Conservation (phyloP, 2,888 invertebrate genomes). For the Steinernema hermaphroditum region DNA sequence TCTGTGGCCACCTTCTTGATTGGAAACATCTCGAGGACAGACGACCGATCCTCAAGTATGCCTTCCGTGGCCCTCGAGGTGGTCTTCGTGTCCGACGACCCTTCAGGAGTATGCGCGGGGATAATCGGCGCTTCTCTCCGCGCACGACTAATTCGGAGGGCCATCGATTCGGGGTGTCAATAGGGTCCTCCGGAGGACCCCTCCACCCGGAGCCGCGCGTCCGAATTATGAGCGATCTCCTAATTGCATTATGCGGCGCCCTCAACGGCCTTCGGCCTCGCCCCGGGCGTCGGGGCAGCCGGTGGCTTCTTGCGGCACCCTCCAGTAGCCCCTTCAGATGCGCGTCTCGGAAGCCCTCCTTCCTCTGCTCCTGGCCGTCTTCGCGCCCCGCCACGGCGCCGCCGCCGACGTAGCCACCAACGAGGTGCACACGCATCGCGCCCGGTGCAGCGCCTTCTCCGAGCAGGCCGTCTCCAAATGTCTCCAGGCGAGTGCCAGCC, state of each 20-base stretch:
- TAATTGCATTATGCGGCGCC: slow-evolving; percentile 24
- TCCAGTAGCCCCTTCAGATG: not conserved
- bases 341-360: not conserved
- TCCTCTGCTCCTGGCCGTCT: not conserved
- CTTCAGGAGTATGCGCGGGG: not conserved
- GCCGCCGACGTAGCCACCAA: slow-evolving; percentile 1
- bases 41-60: too few relatives aligned
- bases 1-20: not conserved
- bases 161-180: slow-evolving; percentile 21
- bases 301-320: not conserved
- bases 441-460: slow-evolving; percentile 14
- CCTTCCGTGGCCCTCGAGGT: not conserved
- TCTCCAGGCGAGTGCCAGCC: slow-evolving; percentile 44
- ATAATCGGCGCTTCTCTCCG: not conserved
- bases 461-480: slow-evolving; percentile 52
- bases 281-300: not conserved
- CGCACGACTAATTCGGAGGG: slow-evolving; percentile 16
- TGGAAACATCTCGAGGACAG: too few relatives aligned
- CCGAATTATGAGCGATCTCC: slow-evolving; percentile 1
- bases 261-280: not conserved
- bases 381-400: not conserved
- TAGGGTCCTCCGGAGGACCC: not conserved
- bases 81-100: not conserved
- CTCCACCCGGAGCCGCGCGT: not conserved
- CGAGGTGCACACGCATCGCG: not conserved